A percentile compares a stretch with the other conserved stretches of the same genome.
Evolutionary conservation across 1,140 invertebrate species (phyloP).

Genomic region (Octopus bimaculoides): DNA sequence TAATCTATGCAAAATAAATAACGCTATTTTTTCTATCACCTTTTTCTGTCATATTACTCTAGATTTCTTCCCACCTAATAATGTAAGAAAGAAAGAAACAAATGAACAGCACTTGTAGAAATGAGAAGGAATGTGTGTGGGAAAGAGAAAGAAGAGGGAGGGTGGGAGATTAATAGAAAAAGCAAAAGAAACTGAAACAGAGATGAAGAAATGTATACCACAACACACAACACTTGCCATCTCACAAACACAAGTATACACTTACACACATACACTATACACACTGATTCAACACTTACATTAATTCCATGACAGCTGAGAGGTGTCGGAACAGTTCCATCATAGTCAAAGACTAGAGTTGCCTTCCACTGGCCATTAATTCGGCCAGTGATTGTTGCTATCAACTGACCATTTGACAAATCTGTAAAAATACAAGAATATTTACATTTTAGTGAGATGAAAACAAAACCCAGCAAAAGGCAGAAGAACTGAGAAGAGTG

Average conservation of each 20-base stretch:
- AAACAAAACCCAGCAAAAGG: too few relatives aligned
- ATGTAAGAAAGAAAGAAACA: background rate
- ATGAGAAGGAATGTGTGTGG: background rate
- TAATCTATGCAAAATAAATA: too few relatives aligned
- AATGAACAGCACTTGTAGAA: background rate
- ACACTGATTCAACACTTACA: constrained; percentile 24
- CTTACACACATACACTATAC: too few relatives aligned
- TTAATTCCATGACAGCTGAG: constrained; percentile 39
- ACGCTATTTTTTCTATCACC: too few relatives aligned
- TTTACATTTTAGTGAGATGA: background rate
- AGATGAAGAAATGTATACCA: too few relatives aligned
- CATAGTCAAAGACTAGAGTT: constrained; percentile 26
- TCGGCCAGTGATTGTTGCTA: constrained; percentile 30
- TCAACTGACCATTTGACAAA: constrained; percentile 38
- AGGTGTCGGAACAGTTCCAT: constrained; percentile 35
- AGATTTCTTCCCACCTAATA: too few relatives aligned
- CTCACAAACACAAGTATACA: background rate
- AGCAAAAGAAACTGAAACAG: background rate
- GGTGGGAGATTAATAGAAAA: background rate
- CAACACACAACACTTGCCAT: too few relatives aligned
- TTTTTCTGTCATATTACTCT: too few relatives aligned
- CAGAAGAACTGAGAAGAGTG: too few relatives aligned
- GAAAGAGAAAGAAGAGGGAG: background rate
- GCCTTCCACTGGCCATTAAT: constrained; percentile 39
- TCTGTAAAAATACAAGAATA: constrained; percentile 23